Conservation (phyloP, 2,888 invertebrate species). For the Conus canariensis region DNA sequence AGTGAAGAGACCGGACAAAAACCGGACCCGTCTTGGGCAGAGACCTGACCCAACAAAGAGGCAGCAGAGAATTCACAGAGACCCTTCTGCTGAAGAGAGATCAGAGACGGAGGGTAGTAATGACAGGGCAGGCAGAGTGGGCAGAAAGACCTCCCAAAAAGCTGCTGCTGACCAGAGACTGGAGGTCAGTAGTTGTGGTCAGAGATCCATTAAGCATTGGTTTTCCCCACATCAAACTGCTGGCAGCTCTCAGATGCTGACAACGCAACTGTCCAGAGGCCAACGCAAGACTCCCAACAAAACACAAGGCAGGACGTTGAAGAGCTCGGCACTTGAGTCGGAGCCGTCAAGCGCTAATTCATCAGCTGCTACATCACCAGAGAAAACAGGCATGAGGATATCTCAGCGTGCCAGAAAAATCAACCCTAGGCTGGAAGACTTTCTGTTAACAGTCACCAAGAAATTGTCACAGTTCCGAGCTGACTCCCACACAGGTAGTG, state of each 20-base stretch:
- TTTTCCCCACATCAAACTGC: background rate
- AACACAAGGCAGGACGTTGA: background rate
- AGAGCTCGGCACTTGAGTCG: background rate
- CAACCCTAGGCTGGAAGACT: background rate
- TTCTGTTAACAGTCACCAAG: conserved; percentile 3
- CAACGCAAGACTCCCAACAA: background rate
- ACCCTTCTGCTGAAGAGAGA: background rate
- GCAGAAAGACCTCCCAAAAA: background rate
- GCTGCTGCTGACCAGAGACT: background rate
- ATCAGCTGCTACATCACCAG: conserved; percentile 3
- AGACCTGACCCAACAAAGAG: no score
- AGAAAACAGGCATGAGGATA: background rate
- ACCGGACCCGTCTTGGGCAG: no score
- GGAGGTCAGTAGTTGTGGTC: background rate
- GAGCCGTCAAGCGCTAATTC: background rate
- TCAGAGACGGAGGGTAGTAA: background rate
- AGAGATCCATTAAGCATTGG: conserved; percentile 33
- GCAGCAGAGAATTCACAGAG: background rate
- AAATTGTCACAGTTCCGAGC: conserved; percentile 9
- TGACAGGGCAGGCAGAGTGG: background rate
- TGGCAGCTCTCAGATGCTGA: background rate
- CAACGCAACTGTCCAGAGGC: background rate
- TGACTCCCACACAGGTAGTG: background rate
- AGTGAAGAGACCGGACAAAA: background rate
- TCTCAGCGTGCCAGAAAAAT: conserved; percentile 3